Percentiles rank a stretch among this genome's conserved stretches.
These are phyloP conservation scores for Zoanthus sociatus DNA, from an alignment of 92 coral and sea anemone genomes.

Conservation along the genomic window DNA sequence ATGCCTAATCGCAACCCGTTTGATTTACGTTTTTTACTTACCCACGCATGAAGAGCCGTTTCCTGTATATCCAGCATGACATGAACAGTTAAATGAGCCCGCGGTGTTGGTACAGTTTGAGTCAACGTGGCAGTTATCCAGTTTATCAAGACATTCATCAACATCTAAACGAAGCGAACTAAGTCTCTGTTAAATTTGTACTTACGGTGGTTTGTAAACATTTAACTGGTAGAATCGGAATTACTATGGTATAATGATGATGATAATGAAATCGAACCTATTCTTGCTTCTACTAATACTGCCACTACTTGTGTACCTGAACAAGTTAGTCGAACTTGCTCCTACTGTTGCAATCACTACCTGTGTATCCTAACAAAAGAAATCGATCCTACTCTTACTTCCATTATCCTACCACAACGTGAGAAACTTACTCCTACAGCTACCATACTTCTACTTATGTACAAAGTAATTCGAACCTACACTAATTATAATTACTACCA, in stretches of 20 bases:
- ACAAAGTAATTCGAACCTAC: not conserved
- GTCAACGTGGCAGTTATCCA: conserved; percentile 46
- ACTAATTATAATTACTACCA: not conserved
- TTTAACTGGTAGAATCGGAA: too few relatives aligned
- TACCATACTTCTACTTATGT: not conserved
- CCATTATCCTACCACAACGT: not conserved
- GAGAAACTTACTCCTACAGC: not conserved
- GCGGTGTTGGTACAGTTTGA: conserved; percentile 44
- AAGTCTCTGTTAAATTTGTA: too few relatives aligned
- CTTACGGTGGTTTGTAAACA: too few relatives aligned
- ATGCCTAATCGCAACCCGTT: too few relatives aligned
- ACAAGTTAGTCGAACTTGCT: too few relatives aligned
- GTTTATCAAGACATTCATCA: conserved; percentile 16
- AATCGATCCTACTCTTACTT: not conserved
- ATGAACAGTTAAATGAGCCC: conserved; percentile 47
- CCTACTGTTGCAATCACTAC: not conserved
- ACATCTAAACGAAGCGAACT: conserved; percentile 8
- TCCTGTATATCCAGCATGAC: conserved; percentile 37
- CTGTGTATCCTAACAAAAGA: not conserved
- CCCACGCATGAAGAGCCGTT: conserved; percentile 44
- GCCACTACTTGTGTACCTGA: too few relatives aligned
- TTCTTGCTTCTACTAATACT: not conserved
- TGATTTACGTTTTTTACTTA: not conserved
- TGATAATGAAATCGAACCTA: too few relatives aligned
- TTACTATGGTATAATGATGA: too few relatives aligned